Evolutionary conservation across 1,140 invertebrate species (phyloP), one percentile per base, ranked within the genome.

Genomic region (Drosophila truncata): DNA sequence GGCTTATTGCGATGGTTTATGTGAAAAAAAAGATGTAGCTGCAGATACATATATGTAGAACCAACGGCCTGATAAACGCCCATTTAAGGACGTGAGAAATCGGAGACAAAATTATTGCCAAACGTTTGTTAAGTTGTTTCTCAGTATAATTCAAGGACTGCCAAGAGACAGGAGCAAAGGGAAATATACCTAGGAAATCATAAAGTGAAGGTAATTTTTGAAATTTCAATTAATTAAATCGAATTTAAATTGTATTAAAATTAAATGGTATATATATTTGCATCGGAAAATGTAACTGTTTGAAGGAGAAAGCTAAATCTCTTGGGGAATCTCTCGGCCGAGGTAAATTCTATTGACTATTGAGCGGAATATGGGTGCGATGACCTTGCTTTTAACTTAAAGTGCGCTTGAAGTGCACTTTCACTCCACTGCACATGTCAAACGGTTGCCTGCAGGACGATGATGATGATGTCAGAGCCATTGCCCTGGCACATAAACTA

Each of bases 391-490:
- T 10, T 18, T 10, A 27, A 3, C n/a, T n/a, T n/a, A n/a, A n/a
- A n/a, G 7, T n/a, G 25, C 18, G 27, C 57, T 46, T n/a, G 16
- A 31, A 33, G 62, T 39, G 35, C 35, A 64, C 27, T 64, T 64
- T 25, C 64, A 29, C 27, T 25, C 31, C 23, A 47, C 20, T 66
- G 59, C 42, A 64, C 60, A 64, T 47, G 31, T 29, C 31, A 23
- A 47, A 29, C n/a, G 31, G 9, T 23, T 14, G n/a, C 29, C 29
- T 54, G 50, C 29, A 23, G 18, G 50, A 54, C 27, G 31, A 52
- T 20, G 41, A 63, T 23, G 41, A 63, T 66, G 58, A 63, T 50
- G 31, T 49, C 65, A 69, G 60, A 18, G 60, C 33, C 27, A 25
- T 18, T 29, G 25, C 18, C 35, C 27, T 14, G 14, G 18, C 60